Conservation (phyloP, 2,113 vertebrate species). For the Prunella fulvescens region DNA sequence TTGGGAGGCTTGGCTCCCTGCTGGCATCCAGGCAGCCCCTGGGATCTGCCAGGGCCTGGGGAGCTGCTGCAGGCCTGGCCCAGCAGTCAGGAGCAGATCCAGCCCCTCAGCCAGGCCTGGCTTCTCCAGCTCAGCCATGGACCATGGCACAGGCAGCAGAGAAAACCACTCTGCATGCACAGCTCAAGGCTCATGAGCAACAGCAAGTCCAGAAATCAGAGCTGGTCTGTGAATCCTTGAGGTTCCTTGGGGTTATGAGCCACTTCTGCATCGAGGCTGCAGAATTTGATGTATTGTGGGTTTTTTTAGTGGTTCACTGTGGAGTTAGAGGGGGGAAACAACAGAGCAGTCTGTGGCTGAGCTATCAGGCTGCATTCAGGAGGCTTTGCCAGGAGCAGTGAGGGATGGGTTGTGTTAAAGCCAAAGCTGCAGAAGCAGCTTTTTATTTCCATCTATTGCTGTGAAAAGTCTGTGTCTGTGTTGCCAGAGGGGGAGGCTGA, state of each 20-base stretch:
- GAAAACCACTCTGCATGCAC: background rate
- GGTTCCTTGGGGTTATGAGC: background rate
- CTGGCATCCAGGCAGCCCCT: accelerated
- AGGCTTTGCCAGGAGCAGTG: background rate
- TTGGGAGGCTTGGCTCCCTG: background rate
- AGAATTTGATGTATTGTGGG: background rate
- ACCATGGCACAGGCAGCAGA: background rate
- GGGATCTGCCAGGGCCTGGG: background rate
- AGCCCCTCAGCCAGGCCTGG: background rate
- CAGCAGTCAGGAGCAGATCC: background rate
- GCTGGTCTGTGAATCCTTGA: background rate
- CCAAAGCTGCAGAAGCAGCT: slow-evolving; percentile 29
- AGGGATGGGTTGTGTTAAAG: slow-evolving; percentile 22
- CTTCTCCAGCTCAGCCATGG: background rate
- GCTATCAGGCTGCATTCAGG: slow-evolving; percentile 41
- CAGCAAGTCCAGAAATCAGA: background rate
- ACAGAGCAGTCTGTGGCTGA: slow-evolving; percentile 36
- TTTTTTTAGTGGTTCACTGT: background rate
- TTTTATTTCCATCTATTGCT: background rate
- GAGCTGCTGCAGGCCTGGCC: background rate
- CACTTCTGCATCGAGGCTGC: background rate
- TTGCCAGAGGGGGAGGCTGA: slow-evolving; percentile 33
- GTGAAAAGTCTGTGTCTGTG: slow-evolving; percentile 28
- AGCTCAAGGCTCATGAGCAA: background rate
- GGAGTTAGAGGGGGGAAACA: slow-evolving; percentile 32